Evolutionary conservation across 2,888 invertebrate genomes (phyloP).

Genomic region (Thelaira solivaga): DNA sequence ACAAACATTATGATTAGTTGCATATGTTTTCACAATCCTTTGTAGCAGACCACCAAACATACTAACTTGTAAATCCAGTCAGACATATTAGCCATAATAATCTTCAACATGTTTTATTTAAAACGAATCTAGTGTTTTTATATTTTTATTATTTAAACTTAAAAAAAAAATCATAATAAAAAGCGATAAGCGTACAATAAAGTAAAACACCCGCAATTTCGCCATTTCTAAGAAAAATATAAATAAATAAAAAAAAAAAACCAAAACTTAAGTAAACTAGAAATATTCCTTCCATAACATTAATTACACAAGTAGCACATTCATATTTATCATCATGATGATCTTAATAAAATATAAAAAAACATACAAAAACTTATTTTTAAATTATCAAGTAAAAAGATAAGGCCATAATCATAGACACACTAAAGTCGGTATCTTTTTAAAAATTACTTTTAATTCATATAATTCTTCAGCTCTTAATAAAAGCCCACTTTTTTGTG

Average conservation of each 20-base stretch:
- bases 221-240: slow-evolving; percentile 74
- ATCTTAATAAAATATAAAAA: too few species aligned
- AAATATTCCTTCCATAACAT: neutral
- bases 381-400: too few species aligned
- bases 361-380: too few species aligned
- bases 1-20: neutral
- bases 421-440: too few species aligned
- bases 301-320: neutral
- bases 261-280: neutral
- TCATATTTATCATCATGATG: too few species aligned
- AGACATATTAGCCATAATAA: slow-evolving; percentile 49
- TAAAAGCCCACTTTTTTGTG: too few species aligned
- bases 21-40: neutral
- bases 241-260: slow-evolving; percentile 66
- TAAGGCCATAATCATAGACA: too few species aligned
- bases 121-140: slow-evolving; percentile 13
- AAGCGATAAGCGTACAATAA: slow-evolving; percentile 17
- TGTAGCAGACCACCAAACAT: neutral
- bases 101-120: slow-evolving; percentile 37
- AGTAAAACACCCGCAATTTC: slow-evolving; percentile 75
- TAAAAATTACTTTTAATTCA: too few species aligned
- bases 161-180: neutral
- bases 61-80: slow-evolving; percentile 28
- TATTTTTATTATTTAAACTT: slow-evolving; percentile 16
- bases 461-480: too few species aligned